Percentiles rank a stretch among this genome's conserved stretches.
Evolutionary conservation across 2,113 vertebrate species (phyloP).

Genomic region (Pontoporia blainvillei): DNA sequence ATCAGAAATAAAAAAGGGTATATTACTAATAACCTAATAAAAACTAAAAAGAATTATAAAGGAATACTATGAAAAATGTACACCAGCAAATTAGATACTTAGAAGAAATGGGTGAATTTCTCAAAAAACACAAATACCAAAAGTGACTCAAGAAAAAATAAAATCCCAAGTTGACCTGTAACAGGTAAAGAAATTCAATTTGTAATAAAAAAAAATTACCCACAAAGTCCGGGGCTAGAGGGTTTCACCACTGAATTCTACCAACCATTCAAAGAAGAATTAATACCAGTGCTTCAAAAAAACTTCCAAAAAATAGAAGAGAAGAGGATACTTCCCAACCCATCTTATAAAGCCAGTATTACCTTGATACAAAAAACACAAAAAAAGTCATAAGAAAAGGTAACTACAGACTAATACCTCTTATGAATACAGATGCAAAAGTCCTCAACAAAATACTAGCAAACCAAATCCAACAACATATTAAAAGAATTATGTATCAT

Average conservation of each 20-base stretch:
- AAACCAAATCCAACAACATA: conserved; percentile 6
- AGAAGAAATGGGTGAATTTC: neutral
- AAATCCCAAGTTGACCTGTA: neutral
- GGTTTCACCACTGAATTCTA: neutral
- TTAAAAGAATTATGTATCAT: neutral
- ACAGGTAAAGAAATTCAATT: neutral
- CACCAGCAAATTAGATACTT: neutral
- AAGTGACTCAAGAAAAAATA: neutral
- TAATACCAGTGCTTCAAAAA: neutral
- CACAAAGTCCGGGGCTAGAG: neutral
- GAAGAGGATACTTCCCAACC: neutral
- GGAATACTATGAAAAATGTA: neutral
- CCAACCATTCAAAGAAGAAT: neutral
- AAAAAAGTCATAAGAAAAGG: neutral
- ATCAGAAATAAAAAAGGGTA: neutral
- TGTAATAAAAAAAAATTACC: neutral
- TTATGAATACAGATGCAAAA: neutral
- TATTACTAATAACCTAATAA: neutral
- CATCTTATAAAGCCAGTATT: neutral
- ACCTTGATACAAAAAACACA: neutral
- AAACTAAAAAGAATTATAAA: neutral
- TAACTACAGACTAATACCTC: neutral
- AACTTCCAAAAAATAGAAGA: neutral
- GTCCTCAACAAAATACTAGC: neutral
- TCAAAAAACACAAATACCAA: neutral